Conservation (phyloP, 1,140 invertebrate genomes). For the Drosophila yakuba region DNA sequence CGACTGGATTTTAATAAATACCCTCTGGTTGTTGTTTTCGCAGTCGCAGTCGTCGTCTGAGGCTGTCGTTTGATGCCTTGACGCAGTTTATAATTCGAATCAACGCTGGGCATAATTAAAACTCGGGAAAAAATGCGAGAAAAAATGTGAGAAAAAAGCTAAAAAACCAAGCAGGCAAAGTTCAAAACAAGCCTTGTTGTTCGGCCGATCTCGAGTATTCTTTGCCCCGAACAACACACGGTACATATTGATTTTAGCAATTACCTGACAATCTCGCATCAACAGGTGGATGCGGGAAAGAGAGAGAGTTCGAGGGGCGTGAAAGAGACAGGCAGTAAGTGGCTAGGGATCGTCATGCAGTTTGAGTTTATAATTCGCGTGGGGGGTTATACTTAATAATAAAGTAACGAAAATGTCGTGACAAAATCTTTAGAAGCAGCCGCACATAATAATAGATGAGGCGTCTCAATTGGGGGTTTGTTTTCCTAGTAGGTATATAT, state of each 20-base stretch:
- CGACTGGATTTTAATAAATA: slow-evolving; percentile 35
- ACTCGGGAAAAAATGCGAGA: slow-evolving; percentile 16
- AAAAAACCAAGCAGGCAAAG: slow-evolving; percentile 39
- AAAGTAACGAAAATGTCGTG: slow-evolving; percentile 34
- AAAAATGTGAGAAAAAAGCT: slow-evolving; percentile 28
- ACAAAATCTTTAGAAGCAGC: slow-evolving; percentile 28
- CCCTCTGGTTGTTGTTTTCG: slow-evolving; percentile 18
- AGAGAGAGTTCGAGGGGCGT: neutral
- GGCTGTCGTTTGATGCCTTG: slow-evolving; percentile 33
- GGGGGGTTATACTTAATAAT: slow-evolving; percentile 5
- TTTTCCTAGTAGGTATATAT: neutral
- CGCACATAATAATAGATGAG: slow-evolving; percentile 27
- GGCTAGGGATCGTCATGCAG: slow-evolving; percentile 40
- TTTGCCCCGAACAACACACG: neutral
- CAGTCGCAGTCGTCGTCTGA: neutral
- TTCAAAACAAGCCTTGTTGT: slow-evolving; percentile 34
- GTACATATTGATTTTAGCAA: slow-evolving; percentile 56
- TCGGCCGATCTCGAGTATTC: slow-evolving; percentile 34
- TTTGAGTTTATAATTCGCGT: slow-evolving; percentile 32
- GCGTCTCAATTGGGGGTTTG: slow-evolving; percentile 12
- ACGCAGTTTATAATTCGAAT: slow-evolving; percentile 47
- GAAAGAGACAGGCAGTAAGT: slow-evolving; percentile 4
- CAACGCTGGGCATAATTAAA: slow-evolving; percentile 33
- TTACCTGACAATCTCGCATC: slow-evolving; percentile 32
- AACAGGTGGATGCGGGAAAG: slow-evolving; percentile 29